phyloP scores from a whole-genome alignment of 2,888 invertebrate species.

The Hypolimnas misippus region DNA sequence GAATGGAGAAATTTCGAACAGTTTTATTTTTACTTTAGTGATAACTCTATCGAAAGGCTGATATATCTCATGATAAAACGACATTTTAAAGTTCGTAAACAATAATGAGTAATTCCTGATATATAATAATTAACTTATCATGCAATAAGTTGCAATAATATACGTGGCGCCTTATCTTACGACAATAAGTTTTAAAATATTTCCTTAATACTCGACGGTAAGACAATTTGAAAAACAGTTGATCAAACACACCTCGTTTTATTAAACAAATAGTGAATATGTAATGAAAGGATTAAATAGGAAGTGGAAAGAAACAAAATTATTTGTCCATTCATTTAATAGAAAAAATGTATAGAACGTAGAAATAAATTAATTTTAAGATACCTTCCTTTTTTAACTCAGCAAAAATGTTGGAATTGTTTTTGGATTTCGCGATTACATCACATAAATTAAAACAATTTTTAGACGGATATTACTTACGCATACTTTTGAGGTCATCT shows the following conservation, averaged over 20 bases:
- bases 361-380: no score
- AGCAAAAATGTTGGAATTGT: no score
- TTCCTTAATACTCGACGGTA: slow-evolving; percentile 17
- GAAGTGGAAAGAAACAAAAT: no score
- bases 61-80: not conserved
- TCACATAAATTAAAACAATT: no score
- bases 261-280: slow-evolving; percentile 34
- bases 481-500: no score
- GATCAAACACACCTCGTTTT: slow-evolving; percentile 24
- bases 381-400: no score
- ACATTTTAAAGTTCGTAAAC: not conserved
- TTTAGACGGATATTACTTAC: no score
- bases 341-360: no score
- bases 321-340: no score
- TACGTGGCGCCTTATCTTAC: slow-evolving; percentile 13
- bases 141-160: not conserved
- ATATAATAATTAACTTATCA: not conserved
- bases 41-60: not conserved
- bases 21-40: not conserved
- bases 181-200: slow-evolving; percentile 19
- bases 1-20: not conserved
- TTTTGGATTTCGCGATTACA: no score
- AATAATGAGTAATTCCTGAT: not conserved
- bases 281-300: no score
- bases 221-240: slow-evolving; percentile 26